Evolutionary conservation across 2,888 invertebrate species (phyloP), one percentile per base, ranked within the genome.

Genomic region (Athalia rosae): DNA sequence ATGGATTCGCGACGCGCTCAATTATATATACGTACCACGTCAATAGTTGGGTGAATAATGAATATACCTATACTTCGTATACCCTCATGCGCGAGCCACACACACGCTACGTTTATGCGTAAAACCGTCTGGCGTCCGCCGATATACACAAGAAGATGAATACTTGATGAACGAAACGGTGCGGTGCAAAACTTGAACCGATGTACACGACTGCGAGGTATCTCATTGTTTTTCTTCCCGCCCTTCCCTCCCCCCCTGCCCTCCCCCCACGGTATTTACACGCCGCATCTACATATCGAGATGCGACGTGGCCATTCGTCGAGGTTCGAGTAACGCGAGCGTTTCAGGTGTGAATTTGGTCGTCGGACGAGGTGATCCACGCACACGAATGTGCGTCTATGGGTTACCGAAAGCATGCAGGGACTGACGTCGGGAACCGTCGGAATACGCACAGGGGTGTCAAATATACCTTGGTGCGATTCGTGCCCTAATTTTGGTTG

Each of bases 151-250:
- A n/a, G n/a, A n/a, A 11, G 13, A 9, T 66, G n/a, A 53, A 53
- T 67, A 67, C 53, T 67, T 50, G 11, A 67, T 67, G 43, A 41
- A 28, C 64, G 47, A 67, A 8, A 8, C n/a, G 28, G 41, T 41
- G 67, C 67, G 67, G 48, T 50, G 67, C 67, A 67, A 67, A 67
- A 67, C 53, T 67, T 53, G 41, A 67, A 50, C 64, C 64, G 64
- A 64, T 64, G 28, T 28, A 28, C 28, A 47, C n/a, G n/a, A n/a
- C 45, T 9, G 47, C 7, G 64, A 64, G 28, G 67, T 28, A 67
- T 28, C 67, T 53, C 53, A 67, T 67, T 3, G 8, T n/a, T 53
- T 53, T n/a, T n/a, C 8, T n/a, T 3, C 53, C 67, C 11, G 48
- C n/a, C 41, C n/a, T 53, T 53, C 9, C 43, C 6, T 8, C 41